Conservation (phyloP, 2,888 invertebrate species). For the Ochropleura plecta region DNA sequence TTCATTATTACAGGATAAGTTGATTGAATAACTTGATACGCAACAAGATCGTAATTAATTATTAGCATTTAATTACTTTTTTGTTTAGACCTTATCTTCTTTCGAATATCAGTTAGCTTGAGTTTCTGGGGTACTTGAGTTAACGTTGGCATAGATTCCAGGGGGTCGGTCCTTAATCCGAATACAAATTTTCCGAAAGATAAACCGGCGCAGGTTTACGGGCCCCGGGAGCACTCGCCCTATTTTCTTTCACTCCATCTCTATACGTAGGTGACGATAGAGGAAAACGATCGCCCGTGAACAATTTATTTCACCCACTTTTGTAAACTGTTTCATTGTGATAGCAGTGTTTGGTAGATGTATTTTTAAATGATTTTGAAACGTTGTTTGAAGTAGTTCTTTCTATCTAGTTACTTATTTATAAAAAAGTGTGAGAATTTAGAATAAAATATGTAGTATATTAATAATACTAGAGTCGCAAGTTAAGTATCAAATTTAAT, state of each 20-base stretch:
- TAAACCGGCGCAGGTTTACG: slow-evolving; percentile 79
- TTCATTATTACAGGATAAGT: neutral
- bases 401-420: neutral
- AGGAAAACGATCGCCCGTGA: slow-evolving; percentile 54
- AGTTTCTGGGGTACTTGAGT: slow-evolving; percentile 72
- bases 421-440: neutral
- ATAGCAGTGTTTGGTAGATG: slow-evolving; percentile 4
- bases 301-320: slow-evolving; percentile 61
- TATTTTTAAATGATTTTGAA: slow-evolving; percentile 13
- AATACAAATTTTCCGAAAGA: slow-evolving; percentile 84
- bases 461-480: neutral
- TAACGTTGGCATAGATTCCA: slow-evolving; percentile 75
- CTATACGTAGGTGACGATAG: slow-evolving; percentile 58
- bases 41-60: slow-evolving; percentile 39
- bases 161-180: slow-evolving; percentile 75
- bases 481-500: too few species aligned
- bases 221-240: slow-evolving; percentile 70
- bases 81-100: slow-evolving; percentile 55
- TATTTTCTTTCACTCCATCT: slow-evolving; percentile 62
- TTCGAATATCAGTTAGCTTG: slow-evolving; percentile 58
- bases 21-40: slow-evolving; percentile 27
- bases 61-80: slow-evolving; percentile 54
- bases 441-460: neutral
- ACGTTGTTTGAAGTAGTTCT: neutral
- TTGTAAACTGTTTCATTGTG: slow-evolving; percentile 49